phyloP scores from a whole-genome alignment of 2,888 invertebrate species.

The Molanna angustata region DNA sequence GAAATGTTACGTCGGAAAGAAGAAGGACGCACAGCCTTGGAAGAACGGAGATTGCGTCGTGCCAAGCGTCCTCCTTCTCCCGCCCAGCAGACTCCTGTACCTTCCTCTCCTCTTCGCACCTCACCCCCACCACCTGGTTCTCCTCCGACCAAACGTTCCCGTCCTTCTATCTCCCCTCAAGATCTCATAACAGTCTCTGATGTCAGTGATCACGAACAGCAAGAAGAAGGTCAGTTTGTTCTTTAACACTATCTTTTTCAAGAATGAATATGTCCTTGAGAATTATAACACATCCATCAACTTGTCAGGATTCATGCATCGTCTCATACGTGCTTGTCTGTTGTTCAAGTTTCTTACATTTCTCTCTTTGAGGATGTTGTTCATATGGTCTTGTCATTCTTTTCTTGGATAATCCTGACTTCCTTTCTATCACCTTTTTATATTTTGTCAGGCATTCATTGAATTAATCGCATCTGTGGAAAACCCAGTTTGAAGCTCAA shows the following conservation, averaged over 20 bases:
- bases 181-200: slow-evolving; percentile 51
- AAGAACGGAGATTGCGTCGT: slow-evolving; percentile 64
- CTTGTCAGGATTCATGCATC: too few species aligned
- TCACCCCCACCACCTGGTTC: slow-evolving; percentile 38
- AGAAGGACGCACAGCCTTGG: slow-evolving; percentile 68
- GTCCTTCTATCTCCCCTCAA: slow-evolving; percentile 39
- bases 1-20: slow-evolving; percentile 78
- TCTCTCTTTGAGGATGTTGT: too few species aligned
- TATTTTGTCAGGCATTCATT: too few species aligned
- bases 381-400: too few species aligned
- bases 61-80: slow-evolving; percentile 48
- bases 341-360: too few species aligned
- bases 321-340: too few species aligned
- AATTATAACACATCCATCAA: too few species aligned
- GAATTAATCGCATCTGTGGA: too few species aligned
- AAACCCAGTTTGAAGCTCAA: too few species aligned
- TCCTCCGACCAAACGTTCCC: slow-evolving; percentile 26
- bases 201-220: slow-evolving; percentile 52
- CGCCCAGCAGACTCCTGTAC: slow-evolving; percentile 34
- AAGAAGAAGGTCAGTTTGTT: slow-evolving; percentile 37
- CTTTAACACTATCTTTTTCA: background rate
- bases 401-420: too few species aligned
- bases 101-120: slow-evolving; percentile 38
- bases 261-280: too few species aligned
- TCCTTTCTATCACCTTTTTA: too few species aligned